Base-by-base conservation (phyloP, 2,888 invertebrate species). In the Macrophya annulata region DNA sequence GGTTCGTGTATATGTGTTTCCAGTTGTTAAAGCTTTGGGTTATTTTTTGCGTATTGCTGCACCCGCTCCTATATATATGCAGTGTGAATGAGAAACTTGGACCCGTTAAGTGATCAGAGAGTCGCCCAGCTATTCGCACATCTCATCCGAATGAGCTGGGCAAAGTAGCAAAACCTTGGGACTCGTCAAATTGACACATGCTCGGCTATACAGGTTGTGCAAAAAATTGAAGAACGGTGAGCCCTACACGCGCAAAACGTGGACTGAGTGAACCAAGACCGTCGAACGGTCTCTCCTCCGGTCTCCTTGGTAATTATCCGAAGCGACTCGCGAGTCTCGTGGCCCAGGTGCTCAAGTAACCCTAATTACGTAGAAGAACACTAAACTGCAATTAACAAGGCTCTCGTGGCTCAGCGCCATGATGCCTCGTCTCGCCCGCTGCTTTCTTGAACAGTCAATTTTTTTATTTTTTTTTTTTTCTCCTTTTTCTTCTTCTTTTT, bases 381-480 rank as follows among this genome's bases (percentile, higher is more conserved):
- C 92, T 92, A 92, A 92, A 92, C 91, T 92, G 92, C 91, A 92
- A 93, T 93, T 93, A 92, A 92, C 92, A 90, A 92, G 91, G 88
- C 88, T 89, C 87, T 86, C 68, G 65, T 83, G 83, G 83, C 84
- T 62, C 87, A 86, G 87, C 87, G 90, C 90, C 90, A 89, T 91
- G 89, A 90, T 89, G 88, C 88, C 89, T 51, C 62, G 45, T 83
- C 68, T 83, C 81, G 81, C n/a, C 68, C 48, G 65, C 48, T 83
- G 45, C 68, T 68, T 83, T 83, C 83, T 68, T 71, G 81, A 81
- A 55, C 55, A 43, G 43, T 77, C 31, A 25, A 77, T 55, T 77
- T 77, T 51, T 77, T 77, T 76, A 43, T 48, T 12, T n/a, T 62
- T 40, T 59, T 59, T 40, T 43, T 45, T 17, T 45, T 17, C 12